Base-by-base conservation (phyloP, 2,888 invertebrate genomes). In the Lasius fuliginosus region DNA sequence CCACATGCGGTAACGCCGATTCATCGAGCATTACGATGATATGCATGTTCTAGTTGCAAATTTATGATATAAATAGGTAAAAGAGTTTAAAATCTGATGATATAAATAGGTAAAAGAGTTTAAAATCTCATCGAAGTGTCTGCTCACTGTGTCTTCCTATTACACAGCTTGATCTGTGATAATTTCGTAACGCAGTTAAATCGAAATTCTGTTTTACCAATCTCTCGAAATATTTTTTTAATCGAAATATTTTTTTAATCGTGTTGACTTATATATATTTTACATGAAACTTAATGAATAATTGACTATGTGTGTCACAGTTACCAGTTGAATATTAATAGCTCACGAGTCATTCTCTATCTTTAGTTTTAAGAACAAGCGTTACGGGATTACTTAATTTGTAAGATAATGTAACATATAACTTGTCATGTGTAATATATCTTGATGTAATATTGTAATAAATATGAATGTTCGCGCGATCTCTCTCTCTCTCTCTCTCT, bases 71-170 rank as follows among this genome's bases (percentile, higher is more conserved):
- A 71, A 82, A 85, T 87, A 90, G 81, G 46, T 85, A 81, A 81
- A 81, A 60, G 60, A 46, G 85, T 71, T 71, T n/a, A n/a, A n/a
- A n/a, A n/a, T n/a, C n/a, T n/a, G n/a, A 30, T 49, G 33, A 75
- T 81, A 81, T 30, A 71, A 82, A 85, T 87, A 90, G 81, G 46
- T 85, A 81, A 81, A 81, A 60, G 60, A 46, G 85, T 90, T 82
- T 81, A 62, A 88, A 88, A 82, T 85, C 81, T 87, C 67, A 42
- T 86, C 69, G 46, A 90, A 85, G 76, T 71, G 83, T 87, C 88
- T 88, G 90, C 89, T 93, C 93, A 92, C 91, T 93, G 91, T 92
- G 94, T 94, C 94, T 94, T 94, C 94, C 94, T 88, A 75, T 90
- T 85, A 92, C 91, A 92, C 92, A 93, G 92, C 89, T 88, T 88